These are phyloP conservation scores for Cheilinus undulatus DNA, from an alignment of 2,113 vertebrate genomes.

Conservation along the genomic window DNA sequence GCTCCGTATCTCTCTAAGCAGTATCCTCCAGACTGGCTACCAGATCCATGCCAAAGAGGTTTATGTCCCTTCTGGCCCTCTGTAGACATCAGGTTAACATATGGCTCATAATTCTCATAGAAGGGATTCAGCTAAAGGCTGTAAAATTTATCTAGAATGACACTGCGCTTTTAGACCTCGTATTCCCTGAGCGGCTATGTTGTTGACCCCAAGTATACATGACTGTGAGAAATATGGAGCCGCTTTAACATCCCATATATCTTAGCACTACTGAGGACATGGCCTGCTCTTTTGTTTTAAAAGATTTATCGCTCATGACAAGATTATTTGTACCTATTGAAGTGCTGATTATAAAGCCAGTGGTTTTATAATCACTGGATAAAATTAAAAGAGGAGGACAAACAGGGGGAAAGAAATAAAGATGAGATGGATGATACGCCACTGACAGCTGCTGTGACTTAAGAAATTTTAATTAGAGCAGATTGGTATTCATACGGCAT, in stretches of 20 bases:
- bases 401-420: neutral
- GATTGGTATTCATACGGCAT: constrained; percentile 55
- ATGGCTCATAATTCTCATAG: constrained; percentile 46
- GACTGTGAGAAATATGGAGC: constrained; percentile 56
- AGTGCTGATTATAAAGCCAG: constrained; percentile 27
- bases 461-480: constrained; percentile 48
- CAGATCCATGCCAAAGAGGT: constrained; percentile 26
- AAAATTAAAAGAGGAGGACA: neutral
- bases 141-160: constrained; percentile 44
- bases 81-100: constrained; percentile 30
- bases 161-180: constrained; percentile 40
- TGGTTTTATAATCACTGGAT: constrained; percentile 37
- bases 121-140: constrained; percentile 30
- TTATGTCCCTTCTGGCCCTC: constrained; percentile 41
- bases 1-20: constrained; percentile 27
- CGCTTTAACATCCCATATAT: constrained; percentile 60
- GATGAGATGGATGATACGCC: neutral
- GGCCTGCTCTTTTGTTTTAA: constrained; percentile 51
- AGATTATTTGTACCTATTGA: constrained; percentile 55
- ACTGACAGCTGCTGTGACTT: constrained; percentile 31
- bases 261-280: constrained; percentile 58
- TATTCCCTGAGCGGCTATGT: constrained; percentile 37
- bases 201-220: constrained; percentile 58
- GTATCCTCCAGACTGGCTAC: constrained; percentile 3
- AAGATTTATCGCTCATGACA: constrained; percentile 53